phyloP scores from a whole-genome alignment of 1,140 invertebrate genomes.

The Drosophila saltans region DNA sequence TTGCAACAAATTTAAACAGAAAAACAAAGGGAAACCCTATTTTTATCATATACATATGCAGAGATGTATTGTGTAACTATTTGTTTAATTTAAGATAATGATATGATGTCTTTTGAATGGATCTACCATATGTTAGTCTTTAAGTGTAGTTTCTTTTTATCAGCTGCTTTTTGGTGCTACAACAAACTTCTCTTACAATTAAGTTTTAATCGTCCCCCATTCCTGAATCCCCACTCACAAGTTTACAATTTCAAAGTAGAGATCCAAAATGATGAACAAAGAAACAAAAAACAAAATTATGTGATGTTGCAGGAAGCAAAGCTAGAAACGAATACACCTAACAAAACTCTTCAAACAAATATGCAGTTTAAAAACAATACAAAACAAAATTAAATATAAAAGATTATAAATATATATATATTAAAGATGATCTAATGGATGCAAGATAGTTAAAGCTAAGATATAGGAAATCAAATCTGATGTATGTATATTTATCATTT shows the following conservation, averaged over 20 bases:
- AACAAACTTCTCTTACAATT: slow-evolving; percentile 5
- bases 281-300: slow-evolving; percentile 49
- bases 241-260: slow-evolving; percentile 58
- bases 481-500: slow-evolving; percentile 19
- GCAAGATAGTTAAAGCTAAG: slow-evolving; percentile 23
- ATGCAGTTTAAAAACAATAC: slow-evolving; percentile 29
- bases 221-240: not conserved
- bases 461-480: slow-evolving; percentile 19
- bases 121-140: slow-evolving; percentile 60
- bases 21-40: slow-evolving; percentile 49
- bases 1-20: slow-evolving; percentile 6
- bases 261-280: slow-evolving; percentile 32
- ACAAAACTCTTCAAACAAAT: slow-evolving; percentile 55
- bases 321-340: slow-evolving; percentile 81
- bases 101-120: slow-evolving; percentile 50
- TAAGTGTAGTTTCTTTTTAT: slow-evolving; percentile 78
- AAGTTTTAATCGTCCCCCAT: not conserved
- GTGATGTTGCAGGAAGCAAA: slow-evolving; percentile 80
- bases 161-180: slow-evolving; percentile 78
- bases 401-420: slow-evolving; percentile 23
- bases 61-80: slow-evolving; percentile 32
- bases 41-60: slow-evolving; percentile 45
- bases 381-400: slow-evolving; percentile 24
- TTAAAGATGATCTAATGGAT: slow-evolving; percentile 17
- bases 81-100: slow-evolving; percentile 59